Base-by-base conservation (phyloP, 2,888 invertebrate genomes). In the Trissolcus japonicus region DNA sequence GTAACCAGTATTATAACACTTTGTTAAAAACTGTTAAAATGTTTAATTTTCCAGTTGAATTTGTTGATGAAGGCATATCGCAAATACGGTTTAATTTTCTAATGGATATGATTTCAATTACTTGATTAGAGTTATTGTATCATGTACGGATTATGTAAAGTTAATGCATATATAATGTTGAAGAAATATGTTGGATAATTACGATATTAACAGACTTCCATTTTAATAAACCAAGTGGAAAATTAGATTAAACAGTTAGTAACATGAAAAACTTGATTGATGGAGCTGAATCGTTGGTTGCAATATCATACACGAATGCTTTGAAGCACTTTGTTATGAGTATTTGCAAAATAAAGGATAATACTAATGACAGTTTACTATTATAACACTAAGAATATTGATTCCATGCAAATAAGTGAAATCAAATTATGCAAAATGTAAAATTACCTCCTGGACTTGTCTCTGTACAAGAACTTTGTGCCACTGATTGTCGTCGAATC, bases 401-500 rank as follows among this genome's bases (percentile, higher is more conserved):
- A 35, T 35, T 9, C 2, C 2, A 35, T 35, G 35, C 7, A 35
- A 51, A 51, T 16, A 11, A 17, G 41, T n/a, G 6, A 35, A 7
- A 35, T 46, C 2, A 25, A 21, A 40, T 50, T 21, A 54, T 16
- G 68, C 9, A 16, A n/a, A n/a, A 48, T 29, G 41, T 25, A 16
- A 41, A 21, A 90, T 90, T 89, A 96, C 96, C 94, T 97, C 97
- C 89, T 97, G 96, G 82, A 98, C 95, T 86, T 95, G 93, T 75
- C 98, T 91, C 86, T 96, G 95, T 2, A 98, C 95, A 66, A 95
- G 94, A 66, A 98, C 93, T 89, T 95, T 96, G 89, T 98, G 98
- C 98, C 98, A 98, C 88, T 96, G 96, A 90, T 98, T 97, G 90
- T 98, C 98, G 87, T 98, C 97, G 89, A 98, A 97, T 59, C 97